Evolutionary conservation across 2,113 vertebrate genomes (phyloP).

Genomic region (Grus americana): DNA sequence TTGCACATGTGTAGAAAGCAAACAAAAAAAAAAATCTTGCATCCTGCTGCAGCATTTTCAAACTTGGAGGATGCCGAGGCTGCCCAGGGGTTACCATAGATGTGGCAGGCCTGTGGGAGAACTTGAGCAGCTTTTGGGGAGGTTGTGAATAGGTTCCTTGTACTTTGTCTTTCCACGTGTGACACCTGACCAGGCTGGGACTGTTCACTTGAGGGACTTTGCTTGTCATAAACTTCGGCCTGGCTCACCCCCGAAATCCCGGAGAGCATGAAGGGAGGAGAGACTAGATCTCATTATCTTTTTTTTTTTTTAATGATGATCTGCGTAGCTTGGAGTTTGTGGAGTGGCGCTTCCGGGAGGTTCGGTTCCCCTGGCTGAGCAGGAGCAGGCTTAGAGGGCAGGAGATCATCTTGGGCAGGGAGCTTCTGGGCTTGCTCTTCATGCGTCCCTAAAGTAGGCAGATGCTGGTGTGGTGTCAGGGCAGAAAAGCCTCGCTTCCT

Average conservation of each 20-base stretch:
- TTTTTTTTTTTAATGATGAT: not conserved
- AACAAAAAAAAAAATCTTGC: not conserved
- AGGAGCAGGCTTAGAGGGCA: not conserved
- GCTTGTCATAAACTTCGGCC: not conserved
- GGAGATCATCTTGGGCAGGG: not conserved
- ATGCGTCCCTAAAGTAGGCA: not conserved
- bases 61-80: not conserved
- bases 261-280: not conserved
- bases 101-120: not conserved
- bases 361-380: not conserved
- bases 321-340: not conserved
- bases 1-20: not conserved
- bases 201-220: not conserved
- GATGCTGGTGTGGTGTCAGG: not conserved
- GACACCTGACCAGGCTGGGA: not conserved
- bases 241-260: not conserved
- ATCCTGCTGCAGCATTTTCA: not conserved
- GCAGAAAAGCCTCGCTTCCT: not conserved
- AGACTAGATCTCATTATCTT: not conserved
- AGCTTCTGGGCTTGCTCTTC: not conserved
- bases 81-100: not conserved
- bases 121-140: not conserved
- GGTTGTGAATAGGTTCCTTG: not conserved
- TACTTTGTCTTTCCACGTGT: not conserved
- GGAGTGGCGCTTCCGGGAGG: not conserved